Evolutionary conservation across 2,113 vertebrate genomes (phyloP).

Genomic region (Cololabis saira): DNA sequence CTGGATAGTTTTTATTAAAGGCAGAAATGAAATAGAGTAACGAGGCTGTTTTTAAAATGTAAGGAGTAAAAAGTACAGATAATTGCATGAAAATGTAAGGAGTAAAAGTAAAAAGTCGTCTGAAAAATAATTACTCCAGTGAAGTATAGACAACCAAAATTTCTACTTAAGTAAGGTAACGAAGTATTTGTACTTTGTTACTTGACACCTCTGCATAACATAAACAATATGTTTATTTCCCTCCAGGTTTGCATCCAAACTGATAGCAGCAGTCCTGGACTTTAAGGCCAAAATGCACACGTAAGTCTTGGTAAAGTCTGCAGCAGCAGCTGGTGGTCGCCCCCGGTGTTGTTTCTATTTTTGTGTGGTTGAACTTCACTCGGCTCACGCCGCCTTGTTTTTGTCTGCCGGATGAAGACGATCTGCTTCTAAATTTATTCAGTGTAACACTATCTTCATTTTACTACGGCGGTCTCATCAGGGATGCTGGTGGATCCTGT

Average conservation of each 20-base stretch:
- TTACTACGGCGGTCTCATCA: background rate
- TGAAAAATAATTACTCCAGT: too few relatives aligned
- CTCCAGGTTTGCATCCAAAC: conserved; percentile 83
- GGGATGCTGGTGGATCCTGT: background rate
- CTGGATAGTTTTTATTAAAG: too few relatives aligned
- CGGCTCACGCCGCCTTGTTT: conserved; percentile 16
- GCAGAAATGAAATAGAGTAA: too few relatives aligned
- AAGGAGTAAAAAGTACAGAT: too few relatives aligned
- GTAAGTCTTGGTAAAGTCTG: conserved; percentile 60
- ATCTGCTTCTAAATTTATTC: conserved; percentile 48
- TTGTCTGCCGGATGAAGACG: conserved; percentile 13
- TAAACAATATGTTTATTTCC: conserved; percentile 21
- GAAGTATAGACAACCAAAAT: too few relatives aligned
- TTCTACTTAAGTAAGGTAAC: too few relatives aligned
- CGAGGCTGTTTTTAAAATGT: too few relatives aligned
- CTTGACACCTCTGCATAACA: too few relatives aligned
- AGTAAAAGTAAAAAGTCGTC: too few relatives aligned
- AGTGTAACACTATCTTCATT: conserved; percentile 23
- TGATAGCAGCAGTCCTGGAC: conserved; percentile 84
- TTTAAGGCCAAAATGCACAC: conserved; percentile 82
- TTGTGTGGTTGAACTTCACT: conserved; percentile 5
- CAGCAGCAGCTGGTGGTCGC: background rate
- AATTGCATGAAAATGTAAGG: too few relatives aligned
- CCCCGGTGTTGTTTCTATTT: conserved; percentile 22
- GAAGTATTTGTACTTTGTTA: too few relatives aligned